Base-by-base conservation (phyloP, 2,888 invertebrate genomes). In the Mythimna ferrago region DNA sequence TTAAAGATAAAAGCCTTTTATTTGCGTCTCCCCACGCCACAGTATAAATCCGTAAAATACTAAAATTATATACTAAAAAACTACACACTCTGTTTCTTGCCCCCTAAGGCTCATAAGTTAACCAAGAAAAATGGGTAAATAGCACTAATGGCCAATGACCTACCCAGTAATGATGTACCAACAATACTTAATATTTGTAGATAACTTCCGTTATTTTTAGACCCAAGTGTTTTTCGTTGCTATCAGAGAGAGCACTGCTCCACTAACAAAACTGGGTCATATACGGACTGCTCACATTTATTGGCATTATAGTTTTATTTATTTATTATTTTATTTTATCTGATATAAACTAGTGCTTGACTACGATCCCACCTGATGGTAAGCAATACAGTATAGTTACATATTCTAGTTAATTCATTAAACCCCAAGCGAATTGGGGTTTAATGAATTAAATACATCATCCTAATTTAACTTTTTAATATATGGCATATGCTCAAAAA, bases 171-270 rank as follows among this genome's bases (percentile, higher is more conserved):
- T 54, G 5, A 32, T 61, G 54, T 48, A 58, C n/a, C n/a, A 51
- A 35, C 53, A 71, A 44, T 58, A 79, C 35, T 19, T n/a, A n/a
- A n/a, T n/a, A n/a, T n/a, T 51, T 57, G 7, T 35, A 57, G 51
- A 73, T 61, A 77, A 60, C 19, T 62, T 53, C 19, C 38, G 26
- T 66, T 53, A 60, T 61, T 81, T 51, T 64, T 53, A 53, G n/a
- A 14, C 35, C 16, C 0, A 4, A 54, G 3, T 35, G 21, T 56
- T 68, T 72, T 77, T 57, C 53, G 35, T 67, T 66, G 62, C 53
- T 80, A 64, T 53, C 54, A 61, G 26, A 74, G 11, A 76, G 63
- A 51, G n/a, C 41, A 64, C 41, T 67, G 60, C 26, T 74, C 58
- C 7, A 75, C 56, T 65, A 44, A 7, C 4, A 4, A 48, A 75